phyloP scores from a whole-genome alignment of 2,888 invertebrate species.

The Ochropleura plecta region DNA sequence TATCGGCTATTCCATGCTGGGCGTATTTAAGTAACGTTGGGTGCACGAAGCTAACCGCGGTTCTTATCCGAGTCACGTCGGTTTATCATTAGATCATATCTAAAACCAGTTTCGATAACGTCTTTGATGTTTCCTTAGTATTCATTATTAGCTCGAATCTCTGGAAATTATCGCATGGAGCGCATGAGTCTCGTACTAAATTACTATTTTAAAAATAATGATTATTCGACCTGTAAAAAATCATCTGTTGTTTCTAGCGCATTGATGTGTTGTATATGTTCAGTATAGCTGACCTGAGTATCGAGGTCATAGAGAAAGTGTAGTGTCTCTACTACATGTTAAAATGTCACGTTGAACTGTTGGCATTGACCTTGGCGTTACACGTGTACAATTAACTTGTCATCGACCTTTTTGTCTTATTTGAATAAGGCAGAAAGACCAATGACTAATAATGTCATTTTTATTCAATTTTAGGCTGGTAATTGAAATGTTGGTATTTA shows the following conservation, averaged over 20 bases:
- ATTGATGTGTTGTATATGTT: slow-evolving; percentile 30
- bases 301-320: slow-evolving; percentile 57
- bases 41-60: slow-evolving; percentile 30
- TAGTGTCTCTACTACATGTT: slow-evolving; percentile 28
- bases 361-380: slow-evolving; percentile 60
- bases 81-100: slow-evolving; percentile 58
- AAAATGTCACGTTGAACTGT: slow-evolving; percentile 45
- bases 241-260: background rate
- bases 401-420: slow-evolving; percentile 31
- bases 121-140: slow-evolving; percentile 36
- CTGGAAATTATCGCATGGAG: slow-evolving; percentile 8
- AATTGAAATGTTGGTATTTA: slow-evolving; percentile 19
- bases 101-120: slow-evolving; percentile 58
- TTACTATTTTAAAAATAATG: background rate
- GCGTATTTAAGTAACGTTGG: slow-evolving; percentile 28
- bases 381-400: slow-evolving; percentile 27
- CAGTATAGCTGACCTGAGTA: slow-evolving; percentile 8
- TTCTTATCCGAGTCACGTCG: slow-evolving; percentile 50
- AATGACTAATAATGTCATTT: background rate
- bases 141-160: slow-evolving; percentile 14
- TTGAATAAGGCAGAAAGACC: slow-evolving; percentile 4
- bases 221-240: slow-evolving; percentile 11
- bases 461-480: background rate
- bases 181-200: background rate
- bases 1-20: slow-evolving; percentile 28